Base-by-base conservation (phyloP, 2,113 vertebrate genomes). In the Alosa alosa region DNA sequence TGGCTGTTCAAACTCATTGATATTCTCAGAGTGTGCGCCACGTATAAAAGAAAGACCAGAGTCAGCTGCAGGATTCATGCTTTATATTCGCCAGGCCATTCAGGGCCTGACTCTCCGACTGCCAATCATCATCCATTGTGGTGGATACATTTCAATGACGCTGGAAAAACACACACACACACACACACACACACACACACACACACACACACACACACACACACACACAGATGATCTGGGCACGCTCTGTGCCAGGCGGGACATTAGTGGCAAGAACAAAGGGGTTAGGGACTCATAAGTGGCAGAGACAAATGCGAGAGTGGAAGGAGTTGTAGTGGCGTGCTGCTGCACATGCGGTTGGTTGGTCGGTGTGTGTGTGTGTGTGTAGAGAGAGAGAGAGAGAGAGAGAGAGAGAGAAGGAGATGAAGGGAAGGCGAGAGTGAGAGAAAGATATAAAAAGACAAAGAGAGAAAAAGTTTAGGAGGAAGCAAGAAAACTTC, bases 1-100 rank as follows among this genome's bases (percentile, higher is more conserved):
- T 11, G 9, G 31, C 82, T 90, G 92, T 89, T 90, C 87, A 90
- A 50, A 88, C 75, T 84, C 85, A 93, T 94, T 93, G 91, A 91
- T 83, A 94, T 94, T 94, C 92, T 90, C 85, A 57, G 2, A 17
- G 82, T 88, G 92, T 87, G 87, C 68, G 4, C 81, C 47, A 88
- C 45, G 84, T 55, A 82, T 84, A 84, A 83, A 81, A 57, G 82
- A 89, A 91, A 94, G 92, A 25, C 89, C 91, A 92, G 89, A 91
- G 93, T 94, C 93, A 93, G 93, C 92, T 91, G 81, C 83, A 84
- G 88, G 83, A 84, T 86, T 57, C 49, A 11, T 22, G 84, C 84
- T 92, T 92, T 84, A 92, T 90, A 92, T 92, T 90, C 92, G 90
- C 85, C 36, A 60, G 55, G 91, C 31, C 72, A 78, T 78, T 87